Percentiles rank a stretch among this genome's conserved stretches.
Conservation (phyloP, 2,113 vertebrate genomes). For the Sporophila hypoxantha region DNA sequence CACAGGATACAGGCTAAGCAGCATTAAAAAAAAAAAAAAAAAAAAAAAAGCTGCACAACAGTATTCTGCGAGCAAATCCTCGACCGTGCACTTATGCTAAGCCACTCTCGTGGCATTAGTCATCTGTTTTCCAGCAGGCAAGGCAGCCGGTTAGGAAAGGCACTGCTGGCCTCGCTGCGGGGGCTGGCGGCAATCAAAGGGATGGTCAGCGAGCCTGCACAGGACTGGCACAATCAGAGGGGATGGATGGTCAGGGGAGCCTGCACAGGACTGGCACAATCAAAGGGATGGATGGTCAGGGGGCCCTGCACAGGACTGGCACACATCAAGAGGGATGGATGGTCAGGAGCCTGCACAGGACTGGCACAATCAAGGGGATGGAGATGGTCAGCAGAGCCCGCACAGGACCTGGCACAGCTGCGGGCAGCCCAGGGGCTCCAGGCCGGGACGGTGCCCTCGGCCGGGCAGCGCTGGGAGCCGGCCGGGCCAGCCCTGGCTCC, state of each 20-base stretch:
- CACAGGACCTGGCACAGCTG: no score
- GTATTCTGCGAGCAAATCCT: not conserved
- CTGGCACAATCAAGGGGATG: not conserved
- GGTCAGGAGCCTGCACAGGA: no score
- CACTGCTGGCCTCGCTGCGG: not conserved
- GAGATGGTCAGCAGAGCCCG: no score
- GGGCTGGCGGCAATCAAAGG: not conserved
- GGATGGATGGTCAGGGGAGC: no score
- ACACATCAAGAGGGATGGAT: rapidly evolving
- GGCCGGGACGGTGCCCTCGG: not conserved
- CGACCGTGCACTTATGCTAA: not conserved
- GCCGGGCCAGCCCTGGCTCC: not conserved
- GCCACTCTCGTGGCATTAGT: not conserved
- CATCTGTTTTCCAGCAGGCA: not conserved
- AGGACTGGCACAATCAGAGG: no score
- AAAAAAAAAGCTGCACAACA: not conserved
- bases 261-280: no score
- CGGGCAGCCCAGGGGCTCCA: rapidly evolving
- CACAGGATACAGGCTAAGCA: not conserved
- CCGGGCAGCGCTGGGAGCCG: not conserved
- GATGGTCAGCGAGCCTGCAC: no score
- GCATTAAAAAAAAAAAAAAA: not conserved
- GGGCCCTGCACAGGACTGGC: no score
- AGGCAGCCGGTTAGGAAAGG: not conserved
- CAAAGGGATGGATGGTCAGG: no score